These are phyloP conservation scores for Epizoanthus stellaris DNA, from an alignment of 92 coral and sea anemone species.

Conservation along the genomic window DNA sequence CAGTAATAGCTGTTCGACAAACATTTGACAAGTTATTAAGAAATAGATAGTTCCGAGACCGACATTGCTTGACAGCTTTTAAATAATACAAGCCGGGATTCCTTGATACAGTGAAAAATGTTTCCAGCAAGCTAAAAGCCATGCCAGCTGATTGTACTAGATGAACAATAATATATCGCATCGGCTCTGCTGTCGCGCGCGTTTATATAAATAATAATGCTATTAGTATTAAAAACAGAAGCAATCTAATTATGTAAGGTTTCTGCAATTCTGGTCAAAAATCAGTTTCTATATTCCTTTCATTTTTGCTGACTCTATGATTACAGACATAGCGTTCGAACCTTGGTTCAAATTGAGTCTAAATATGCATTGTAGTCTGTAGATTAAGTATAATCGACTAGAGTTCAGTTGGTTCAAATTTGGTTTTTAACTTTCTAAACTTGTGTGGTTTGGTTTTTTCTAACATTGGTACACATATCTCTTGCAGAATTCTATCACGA, in stretches of 20 bases:
- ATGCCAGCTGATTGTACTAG: background rate
- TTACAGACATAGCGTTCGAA: no score
- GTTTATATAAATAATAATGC: background rate
- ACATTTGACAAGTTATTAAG: slow-evolving; percentile 46
- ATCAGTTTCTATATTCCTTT: no score
- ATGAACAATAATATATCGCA: slow-evolving; percentile 24
- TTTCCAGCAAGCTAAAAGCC: background rate
- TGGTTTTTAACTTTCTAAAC: background rate
- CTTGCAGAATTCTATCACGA: slow-evolving; percentile 24
- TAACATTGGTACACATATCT: background rate
- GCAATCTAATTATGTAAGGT: no score
- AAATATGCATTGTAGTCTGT: no score
- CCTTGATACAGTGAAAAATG: slow-evolving; percentile 20
- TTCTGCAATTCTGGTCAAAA: no score
- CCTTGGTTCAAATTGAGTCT: no score
- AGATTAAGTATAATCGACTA: no score
- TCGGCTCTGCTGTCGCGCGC: no score
- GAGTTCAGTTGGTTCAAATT: no score
- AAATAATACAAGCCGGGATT: background rate
- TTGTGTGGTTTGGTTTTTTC: background rate
- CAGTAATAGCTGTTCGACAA: slow-evolving; percentile 45
- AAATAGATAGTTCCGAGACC: slow-evolving; percentile 9
- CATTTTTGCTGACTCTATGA: no score
- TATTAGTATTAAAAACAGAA: background rate
- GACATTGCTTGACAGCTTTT: background rate